Base-by-base conservation (phyloP, 2,113 vertebrate genomes). In the Gopherus flavomarginatus region DNA sequence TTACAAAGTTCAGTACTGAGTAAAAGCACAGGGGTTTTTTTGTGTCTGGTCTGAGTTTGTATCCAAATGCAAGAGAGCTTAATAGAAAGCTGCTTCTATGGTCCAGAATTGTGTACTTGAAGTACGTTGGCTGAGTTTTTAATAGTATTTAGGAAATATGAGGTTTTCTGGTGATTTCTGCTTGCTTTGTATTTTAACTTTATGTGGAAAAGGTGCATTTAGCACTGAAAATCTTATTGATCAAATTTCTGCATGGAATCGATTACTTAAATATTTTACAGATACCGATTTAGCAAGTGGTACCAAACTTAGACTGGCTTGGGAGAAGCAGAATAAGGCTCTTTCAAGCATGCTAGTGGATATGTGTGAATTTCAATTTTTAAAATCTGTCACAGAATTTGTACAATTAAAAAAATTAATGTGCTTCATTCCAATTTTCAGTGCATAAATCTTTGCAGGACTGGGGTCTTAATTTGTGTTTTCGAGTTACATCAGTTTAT, bases 311-410 rank as follows among this genome's bases (percentile, higher is more conserved):
- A 62, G 35, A 53, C 9, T 65, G 35, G 5, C 92, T 69, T 82
- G 81, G 50, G 94, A 96, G 96, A 95, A 90, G n/a, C 75, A 89
- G 11, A 98, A 93, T 88, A 94, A 94, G 83, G 92, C 98, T 89
- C 98, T 99, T n/a, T 2, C 7, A 93, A 97, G 97, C 50, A 97
- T 96, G 1, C 94, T 97, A 83, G 93, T 98, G 97, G 96, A 98
- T 94, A 95, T 98, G 91, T 98, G 96, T 96, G 93, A 78, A 98
- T 98, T 97, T 98, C 80, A 90, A 13, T 44, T 75, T 27, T 42
- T 50, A 42, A 85, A 85, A 47, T 83, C 38, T 69, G 59, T 3
- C 50, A 35, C 72, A 80, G 17, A 1, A 0, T 29, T 88, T 78
- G 27, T 22, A 50, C 12, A 19, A 62, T 50, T 89, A 78, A 77